Evolutionary conservation across 1,140 invertebrate species (phyloP).

Genomic region (Hyles euphorbiae): DNA sequence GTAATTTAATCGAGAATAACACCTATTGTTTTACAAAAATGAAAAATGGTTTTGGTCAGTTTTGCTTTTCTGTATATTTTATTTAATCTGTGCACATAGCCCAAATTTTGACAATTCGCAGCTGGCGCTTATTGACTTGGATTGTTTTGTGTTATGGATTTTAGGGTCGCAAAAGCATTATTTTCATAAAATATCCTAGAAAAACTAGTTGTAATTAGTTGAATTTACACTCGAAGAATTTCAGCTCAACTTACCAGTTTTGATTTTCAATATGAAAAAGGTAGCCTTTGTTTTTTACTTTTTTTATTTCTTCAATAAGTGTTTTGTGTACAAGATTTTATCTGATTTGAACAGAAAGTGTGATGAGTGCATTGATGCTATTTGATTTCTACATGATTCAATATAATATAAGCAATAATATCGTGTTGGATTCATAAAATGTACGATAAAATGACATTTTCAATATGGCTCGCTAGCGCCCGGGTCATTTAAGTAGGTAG

Average conservation of each 20-base stretch:
- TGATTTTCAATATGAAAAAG: slow-evolving; percentile 41
- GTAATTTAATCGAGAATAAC: too few species aligned
- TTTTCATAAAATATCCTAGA: slow-evolving; percentile 7
- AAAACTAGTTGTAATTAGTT: slow-evolving; percentile 10
- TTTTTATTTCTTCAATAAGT: not conserved
- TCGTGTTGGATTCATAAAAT: not conserved
- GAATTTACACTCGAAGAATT: not conserved
- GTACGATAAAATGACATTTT: slow-evolving; percentile 40
- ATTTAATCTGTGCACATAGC: slow-evolving; percentile 15
- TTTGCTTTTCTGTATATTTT: too few species aligned
- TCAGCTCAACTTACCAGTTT: not conserved
- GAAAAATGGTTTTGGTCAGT: too few species aligned
- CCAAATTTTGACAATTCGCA: slow-evolving; percentile 59
- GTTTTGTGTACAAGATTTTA: slow-evolving; percentile 3
- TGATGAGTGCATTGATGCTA: not conserved
- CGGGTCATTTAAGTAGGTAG: slow-evolving; percentile 21
- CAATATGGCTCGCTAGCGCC: slow-evolving; percentile 52
- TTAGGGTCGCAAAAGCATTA: slow-evolving; percentile 24
- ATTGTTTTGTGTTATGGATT: slow-evolving; percentile 49
- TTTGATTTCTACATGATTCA: not conserved
- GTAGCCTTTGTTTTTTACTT: slow-evolving; percentile 20
- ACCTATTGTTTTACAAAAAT: too few species aligned
- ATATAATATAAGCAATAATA: not conserved
- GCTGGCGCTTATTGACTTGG: slow-evolving; percentile 45
- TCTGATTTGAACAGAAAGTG: not conserved